Base-by-base conservation (phyloP, 92 coral and sea anemone species). In the Epizoanthus illoricatus region DNA sequence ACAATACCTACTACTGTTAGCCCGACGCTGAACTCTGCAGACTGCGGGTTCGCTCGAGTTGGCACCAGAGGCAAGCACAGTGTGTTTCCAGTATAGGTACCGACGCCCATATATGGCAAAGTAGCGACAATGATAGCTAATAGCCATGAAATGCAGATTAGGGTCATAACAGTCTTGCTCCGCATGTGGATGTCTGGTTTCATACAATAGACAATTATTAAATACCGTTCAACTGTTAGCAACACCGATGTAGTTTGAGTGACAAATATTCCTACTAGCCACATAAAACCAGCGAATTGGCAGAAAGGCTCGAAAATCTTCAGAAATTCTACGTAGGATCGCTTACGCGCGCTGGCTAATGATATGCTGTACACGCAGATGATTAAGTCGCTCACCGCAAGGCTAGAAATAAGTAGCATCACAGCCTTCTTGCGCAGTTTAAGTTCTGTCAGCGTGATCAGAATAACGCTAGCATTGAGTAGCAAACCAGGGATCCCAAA, bases 61-160 rank as follows among this genome's bases (percentile, higher is more conserved):
- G 97, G 94, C 58, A 90, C 94, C 36, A 92, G 82, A 0, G 97
- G 97, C 7, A 92, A 87, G 55, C 97, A 92, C 89, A 90, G 81
- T 0, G 97, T 92, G 56, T 92, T 92, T 12, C 90, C 85, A 13
- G 90, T 87, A 90, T 92, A 92, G 3, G 97, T 88, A 4, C 97
- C 92, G 49, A 90, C 58, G 55, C 89, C 84, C 19, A 85, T 59
- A 65, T 80, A 73, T 12, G 97, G 97, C 18, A 90, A 85, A 5
- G 84, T 79, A 13, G 97, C 94, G 8, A 87, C 74, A 39, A 60
- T 5, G 24, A 92, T 9, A 2, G 94, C 90, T 33, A 92, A 19
- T 5, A 68, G 40, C 94, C 94, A 92, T 23, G 87, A 84, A 58
- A 63, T 24, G 0, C 57, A 17, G 49, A 88, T 73, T 17, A 84